These are phyloP conservation scores for Stigmatopora argus DNA, from an alignment of 2,113 vertebrate species.

Conservation along the genomic window DNA sequence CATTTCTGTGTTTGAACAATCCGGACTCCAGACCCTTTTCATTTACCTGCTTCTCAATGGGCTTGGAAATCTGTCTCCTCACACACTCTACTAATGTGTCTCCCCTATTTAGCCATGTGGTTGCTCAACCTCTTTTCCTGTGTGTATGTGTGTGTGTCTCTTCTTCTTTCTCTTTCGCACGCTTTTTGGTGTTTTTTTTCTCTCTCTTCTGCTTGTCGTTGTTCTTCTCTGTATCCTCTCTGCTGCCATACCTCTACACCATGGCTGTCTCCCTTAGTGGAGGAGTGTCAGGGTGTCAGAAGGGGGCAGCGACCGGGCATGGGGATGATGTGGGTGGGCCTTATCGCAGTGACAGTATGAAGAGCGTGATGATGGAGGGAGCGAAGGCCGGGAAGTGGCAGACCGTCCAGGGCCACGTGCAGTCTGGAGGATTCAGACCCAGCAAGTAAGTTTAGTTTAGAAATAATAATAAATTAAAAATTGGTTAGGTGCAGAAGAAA, in stretches of 20 bases:
- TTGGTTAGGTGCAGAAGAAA: too few species aligned
- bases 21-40: conserved; percentile 52
- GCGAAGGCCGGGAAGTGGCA: conserved; percentile 87
- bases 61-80: conserved; percentile 47
- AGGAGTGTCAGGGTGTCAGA: conserved; percentile 86
- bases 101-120: conserved; percentile 46
- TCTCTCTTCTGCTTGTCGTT: conserved; percentile 54
- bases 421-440: conserved; percentile 90
- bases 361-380: conserved; percentile 83
- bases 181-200: conserved; percentile 50
- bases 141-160: conserved; percentile 40
- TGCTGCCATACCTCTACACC: conserved; percentile 55
- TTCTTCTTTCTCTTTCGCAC: conserved; percentile 34
- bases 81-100: conserved; percentile 52
- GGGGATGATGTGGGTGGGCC: conserved; percentile 79
- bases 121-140: conserved; percentile 53
- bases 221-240: conserved; percentile 42
- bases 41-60: conserved; percentile 46
- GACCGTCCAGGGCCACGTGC: conserved; percentile 91
- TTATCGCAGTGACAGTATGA: conserved; percentile 84
- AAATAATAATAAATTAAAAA: too few species aligned
- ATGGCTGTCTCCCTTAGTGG: conserved; percentile 78
- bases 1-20: conserved; percentile 38
- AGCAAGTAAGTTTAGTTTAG: conserved; percentile 84
- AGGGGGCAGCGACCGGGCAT: conserved; percentile 81